These are phyloP conservation scores for Aurelia aurita DNA, from an alignment of 30 jellyfish, hydroid and myxozoan species.

Conservation along the genomic window DNA sequence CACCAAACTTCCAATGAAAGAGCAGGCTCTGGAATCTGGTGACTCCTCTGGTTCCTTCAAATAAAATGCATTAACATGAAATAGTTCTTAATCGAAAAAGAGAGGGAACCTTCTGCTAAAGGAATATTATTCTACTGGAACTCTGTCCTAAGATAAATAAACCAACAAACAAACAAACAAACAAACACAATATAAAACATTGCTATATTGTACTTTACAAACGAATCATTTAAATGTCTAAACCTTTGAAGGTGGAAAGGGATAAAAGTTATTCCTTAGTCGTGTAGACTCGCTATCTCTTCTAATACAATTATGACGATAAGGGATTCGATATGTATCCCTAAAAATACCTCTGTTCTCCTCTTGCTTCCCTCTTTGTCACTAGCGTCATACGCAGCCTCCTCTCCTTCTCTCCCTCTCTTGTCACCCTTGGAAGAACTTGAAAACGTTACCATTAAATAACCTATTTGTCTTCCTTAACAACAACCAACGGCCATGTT, in stretches of 20 bases:
- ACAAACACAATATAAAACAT: too few relatives aligned
- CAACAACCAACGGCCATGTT: background rate
- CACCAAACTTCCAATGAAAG: background rate
- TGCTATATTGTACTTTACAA: too few relatives aligned
- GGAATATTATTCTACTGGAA: background rate
- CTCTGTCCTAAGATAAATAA: background rate
- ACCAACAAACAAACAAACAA: background rate
- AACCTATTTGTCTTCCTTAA: background rate
- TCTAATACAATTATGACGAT: background rate
- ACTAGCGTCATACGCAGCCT: background rate
- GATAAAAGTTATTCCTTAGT: background rate
- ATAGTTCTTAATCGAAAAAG: background rate
- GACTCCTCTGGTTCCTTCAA: background rate
- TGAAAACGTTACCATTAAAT: background rate
- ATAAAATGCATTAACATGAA: background rate
- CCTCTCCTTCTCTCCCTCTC: constrained; percentile 1
- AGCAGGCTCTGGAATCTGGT: too few relatives aligned
- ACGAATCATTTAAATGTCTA: background rate
- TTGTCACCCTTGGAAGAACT: background rate
- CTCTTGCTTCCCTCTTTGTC: background rate
- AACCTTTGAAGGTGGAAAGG: background rate
- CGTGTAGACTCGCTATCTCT: background rate
- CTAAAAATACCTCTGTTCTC: background rate
- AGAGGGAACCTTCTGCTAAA: background rate
- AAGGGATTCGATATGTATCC: background rate